Evolutionary conservation across 2,797 vertebrate genomes (phyloP).

Genomic region (Acipenser transmontanus): DNA sequence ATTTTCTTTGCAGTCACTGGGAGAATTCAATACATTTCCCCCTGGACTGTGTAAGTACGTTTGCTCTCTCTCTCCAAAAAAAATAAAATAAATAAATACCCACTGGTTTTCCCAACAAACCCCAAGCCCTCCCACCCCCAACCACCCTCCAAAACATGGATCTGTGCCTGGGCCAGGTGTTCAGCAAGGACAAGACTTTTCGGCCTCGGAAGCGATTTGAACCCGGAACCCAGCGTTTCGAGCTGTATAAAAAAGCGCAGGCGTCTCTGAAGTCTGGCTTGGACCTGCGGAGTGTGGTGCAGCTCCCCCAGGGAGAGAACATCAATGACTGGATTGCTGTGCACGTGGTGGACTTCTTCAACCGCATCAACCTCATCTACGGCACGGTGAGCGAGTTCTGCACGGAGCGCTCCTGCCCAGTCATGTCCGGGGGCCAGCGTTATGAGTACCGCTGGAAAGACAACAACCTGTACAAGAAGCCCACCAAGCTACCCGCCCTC

Average conservation of each 20-base stretch:
- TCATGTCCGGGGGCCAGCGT: constrained; percentile 90
- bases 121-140: constrained; percentile 6
- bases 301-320: constrained; percentile 83
- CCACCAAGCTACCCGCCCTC: constrained; percentile 86
- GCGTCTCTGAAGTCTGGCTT: constrained; percentile 93
- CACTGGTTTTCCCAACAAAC: neutral
- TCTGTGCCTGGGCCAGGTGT: constrained; percentile 92
- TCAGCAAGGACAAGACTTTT: constrained; percentile 97
- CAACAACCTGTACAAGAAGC: constrained; percentile 82
- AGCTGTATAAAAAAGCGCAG: constrained; percentile 96
- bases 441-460: constrained; percentile 98
- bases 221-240: constrained; percentile 91
- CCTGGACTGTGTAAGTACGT: no score
- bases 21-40: no score
- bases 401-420: constrained; percentile 82
- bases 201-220: constrained; percentile 90
- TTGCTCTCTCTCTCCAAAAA: no score
- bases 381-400: constrained; percentile 95
- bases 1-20: no score
- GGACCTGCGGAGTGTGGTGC: constrained; percentile 88
- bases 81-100: neutral
- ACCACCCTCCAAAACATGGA: constrained; percentile 59
- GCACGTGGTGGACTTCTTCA: constrained; percentile 97
- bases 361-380: constrained; percentile 96
- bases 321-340: constrained; percentile 95